Base-by-base conservation (phyloP, 2,113 vertebrate genomes). In the Sinocyclocheilus anshuiensis region DNA sequence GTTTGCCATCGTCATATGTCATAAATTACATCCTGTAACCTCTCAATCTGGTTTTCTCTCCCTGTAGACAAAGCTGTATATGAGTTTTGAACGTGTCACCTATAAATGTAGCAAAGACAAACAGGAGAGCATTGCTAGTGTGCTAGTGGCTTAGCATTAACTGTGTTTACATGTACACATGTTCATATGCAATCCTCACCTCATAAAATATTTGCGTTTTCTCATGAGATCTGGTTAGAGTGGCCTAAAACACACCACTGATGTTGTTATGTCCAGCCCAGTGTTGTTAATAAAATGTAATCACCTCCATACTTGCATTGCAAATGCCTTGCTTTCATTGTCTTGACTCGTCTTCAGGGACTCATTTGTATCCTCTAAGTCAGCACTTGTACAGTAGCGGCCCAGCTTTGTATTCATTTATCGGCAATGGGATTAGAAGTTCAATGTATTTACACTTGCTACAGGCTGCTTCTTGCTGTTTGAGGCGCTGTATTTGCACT, bases 341-440 rank as follows among this genome's bases (percentile, higher is more conserved):
- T 79, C 55, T 61, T 79, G 55, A 79, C 11, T 79, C 3, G 29
- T 79, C 77, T 59, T 39, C 8, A 22, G 77, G 80, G 61, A 82
- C 80, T 67, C 61, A 69, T 82, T 82, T 67, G 61, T 82, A 67
- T 42, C 63, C 20, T 39, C 61, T 22, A 57, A 82, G 80, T 82
- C 80, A 82, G 80, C 80, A 82, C 80, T 82, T 81, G 79, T 81
- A 82, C 61, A 69, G 80, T 82, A 69, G 24, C 48, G 9, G 48
- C 48, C 42, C 75, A 16, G 61, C 42, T 69, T 69, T 82, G 39
- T 69, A 67, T 69, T 69, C 61, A 69, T 82, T 82, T 69, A 82
- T 82, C 16, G 80, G 15, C 80, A 82, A 69, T 16, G 16, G 50
- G 77, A 79, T 79, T 79, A 79, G 55, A 79, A 79, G 33, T 79